Evolutionary conservation across 92 coral and sea anemone genomes (phyloP).

Genomic region (Porites lobata): DNA sequence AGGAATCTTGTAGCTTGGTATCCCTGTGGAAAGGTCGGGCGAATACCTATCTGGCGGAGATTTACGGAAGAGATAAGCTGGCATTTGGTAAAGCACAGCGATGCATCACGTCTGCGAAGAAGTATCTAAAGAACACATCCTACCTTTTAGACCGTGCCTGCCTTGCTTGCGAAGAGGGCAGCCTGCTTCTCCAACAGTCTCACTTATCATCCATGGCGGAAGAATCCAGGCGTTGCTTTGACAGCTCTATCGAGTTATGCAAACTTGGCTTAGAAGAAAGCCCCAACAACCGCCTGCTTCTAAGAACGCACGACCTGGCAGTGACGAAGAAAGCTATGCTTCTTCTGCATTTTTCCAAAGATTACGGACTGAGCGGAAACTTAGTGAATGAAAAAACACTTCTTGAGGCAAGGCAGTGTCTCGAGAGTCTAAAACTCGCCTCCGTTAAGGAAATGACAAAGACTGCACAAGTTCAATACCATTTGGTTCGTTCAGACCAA

Average conservation of each 20-base stretch:
- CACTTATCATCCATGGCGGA: background rate
- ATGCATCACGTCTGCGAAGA: conserved; percentile 47
- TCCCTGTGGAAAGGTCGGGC: conserved; percentile 64
- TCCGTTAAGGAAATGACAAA: conserved; percentile 25
- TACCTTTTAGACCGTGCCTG: conserved; percentile 49
- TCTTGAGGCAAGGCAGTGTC: conserved; percentile 61
- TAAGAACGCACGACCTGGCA: conserved; percentile 60
- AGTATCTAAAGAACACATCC: conserved; percentile 13
- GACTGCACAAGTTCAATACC: conserved; percentile 45
- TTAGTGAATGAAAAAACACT: conserved; percentile 44
- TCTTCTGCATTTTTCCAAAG: conserved; percentile 44
- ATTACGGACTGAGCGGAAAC: background rate
- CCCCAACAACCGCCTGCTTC: conserved; percentile 8
- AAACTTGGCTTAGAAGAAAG: conserved; percentile 11
- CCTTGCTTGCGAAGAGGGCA: conserved; percentile 68
- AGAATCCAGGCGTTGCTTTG: conserved; percentile 45
- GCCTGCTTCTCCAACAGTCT: conserved; percentile 47
- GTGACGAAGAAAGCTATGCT: conserved; percentile 62
- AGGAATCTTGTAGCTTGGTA: conserved; percentile 14
- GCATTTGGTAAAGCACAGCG: conserved; percentile 54
- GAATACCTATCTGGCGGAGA: conserved; percentile 55
- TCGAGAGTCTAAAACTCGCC: conserved; percentile 35
- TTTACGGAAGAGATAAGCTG: conserved; percentile 51
- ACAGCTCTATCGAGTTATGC: conserved; percentile 62
- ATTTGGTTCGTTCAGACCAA: conserved; percentile 64